phyloP scores from a whole-genome alignment of 37 sponge, comb jelly and placozoan species.

The Petrosia ficiformis region DNA sequence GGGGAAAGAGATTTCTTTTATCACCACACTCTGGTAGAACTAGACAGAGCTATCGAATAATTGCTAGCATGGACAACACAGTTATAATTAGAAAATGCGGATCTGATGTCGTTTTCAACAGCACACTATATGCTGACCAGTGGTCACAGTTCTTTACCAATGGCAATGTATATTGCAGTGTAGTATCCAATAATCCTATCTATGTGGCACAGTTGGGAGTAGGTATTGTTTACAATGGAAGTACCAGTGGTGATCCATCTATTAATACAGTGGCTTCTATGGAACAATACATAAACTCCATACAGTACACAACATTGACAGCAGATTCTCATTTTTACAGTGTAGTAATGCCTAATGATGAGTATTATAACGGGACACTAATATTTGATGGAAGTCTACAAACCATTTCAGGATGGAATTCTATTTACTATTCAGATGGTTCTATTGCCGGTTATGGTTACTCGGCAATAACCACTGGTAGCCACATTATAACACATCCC shows the following conservation, averaged over 20 bases:
- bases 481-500: not conserved
- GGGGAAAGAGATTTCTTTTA: conserved; percentile 11
- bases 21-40: conserved; percentile 2
- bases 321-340: not conserved
- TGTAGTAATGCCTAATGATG: conserved; percentile 2
- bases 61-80: not conserved
- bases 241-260: conserved; percentile 13
- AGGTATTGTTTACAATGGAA: not conserved
- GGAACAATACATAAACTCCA: not conserved
- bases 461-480: not conserved
- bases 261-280: conserved; percentile 13
- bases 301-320: not conserved
- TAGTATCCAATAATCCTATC: conserved; percentile 2
- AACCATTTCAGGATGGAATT: not conserved
- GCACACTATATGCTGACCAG: not conserved
- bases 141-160: not conserved
- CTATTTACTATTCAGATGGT: not conserved
- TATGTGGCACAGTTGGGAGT: conserved; percentile 1
- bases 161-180: conserved; percentile 2
- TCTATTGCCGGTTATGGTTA: conserved; percentile 16
- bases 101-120: not conserved
- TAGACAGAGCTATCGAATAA: conserved; percentile 3
- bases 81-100: not conserved
- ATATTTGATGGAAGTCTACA: not conserved
- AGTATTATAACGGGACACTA: not conserved